These are phyloP conservation scores for Megaptera novaeangliae DNA, from an alignment of 2,113 vertebrate species.

Conservation along the genomic window DNA sequence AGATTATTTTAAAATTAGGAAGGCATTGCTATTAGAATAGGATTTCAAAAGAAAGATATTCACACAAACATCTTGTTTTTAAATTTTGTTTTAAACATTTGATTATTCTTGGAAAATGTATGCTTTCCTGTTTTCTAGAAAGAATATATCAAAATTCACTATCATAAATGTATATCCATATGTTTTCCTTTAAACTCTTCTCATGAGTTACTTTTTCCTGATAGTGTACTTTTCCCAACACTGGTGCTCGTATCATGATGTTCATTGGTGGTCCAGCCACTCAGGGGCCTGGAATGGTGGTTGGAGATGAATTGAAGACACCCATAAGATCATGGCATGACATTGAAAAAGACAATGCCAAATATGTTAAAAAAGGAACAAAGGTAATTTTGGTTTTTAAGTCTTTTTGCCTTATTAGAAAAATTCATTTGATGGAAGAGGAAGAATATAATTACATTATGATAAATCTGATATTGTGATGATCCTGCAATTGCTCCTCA, in stretches of 20 bases:
- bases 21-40: background rate
- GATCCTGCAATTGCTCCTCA: background rate
- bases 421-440: background rate
- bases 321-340: conserved; percentile 99
- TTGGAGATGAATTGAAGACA: conserved; percentile 95
- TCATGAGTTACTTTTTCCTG: conserved; percentile 40
- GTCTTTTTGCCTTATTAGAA: conserved; percentile 3
- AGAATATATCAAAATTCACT: background rate
- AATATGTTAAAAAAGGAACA: conserved; percentile 97
- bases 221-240: conserved; percentile 97
- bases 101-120: conserved; percentile 2
- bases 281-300: conserved; percentile 98
- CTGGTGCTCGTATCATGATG: conserved; percentile 95
- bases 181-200: background rate
- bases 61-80: background rate
- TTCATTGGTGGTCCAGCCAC: conserved; percentile 98
- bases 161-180: background rate
- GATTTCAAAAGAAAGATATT: background rate
- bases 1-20: conserved; percentile 26
- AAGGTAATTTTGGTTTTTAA: conserved; percentile 85
- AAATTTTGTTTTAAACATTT: conserved; percentile 25
- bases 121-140: background rate
- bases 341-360: conserved; percentile 98
- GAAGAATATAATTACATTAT: background rate
- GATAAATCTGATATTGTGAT: background rate